phyloP scores from a whole-genome alignment of 1,140 invertebrate genomes.

The Heliothis subflexa region DNA sequence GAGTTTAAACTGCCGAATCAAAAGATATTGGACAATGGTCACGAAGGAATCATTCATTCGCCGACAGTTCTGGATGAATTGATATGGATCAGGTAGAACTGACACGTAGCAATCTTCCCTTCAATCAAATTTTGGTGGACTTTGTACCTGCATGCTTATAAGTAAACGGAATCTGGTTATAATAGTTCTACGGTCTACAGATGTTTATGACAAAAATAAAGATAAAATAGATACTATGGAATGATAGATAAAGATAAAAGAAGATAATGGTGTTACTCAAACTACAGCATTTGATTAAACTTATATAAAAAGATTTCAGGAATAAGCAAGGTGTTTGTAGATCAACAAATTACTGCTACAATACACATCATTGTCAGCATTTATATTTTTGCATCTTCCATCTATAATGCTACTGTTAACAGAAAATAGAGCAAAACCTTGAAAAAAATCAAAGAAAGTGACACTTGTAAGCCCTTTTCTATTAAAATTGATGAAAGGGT shows the following conservation, averaged over 20 bases:
- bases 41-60: conserved; percentile 65
- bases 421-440: conserved; percentile 43
- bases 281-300: too few relatives aligned
- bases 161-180: conserved; percentile 1
- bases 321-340: neutral
- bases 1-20: conserved; percentile 72
- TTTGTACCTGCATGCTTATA: conserved; percentile 42
- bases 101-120: conserved; percentile 75
- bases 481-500: conserved; percentile 81
- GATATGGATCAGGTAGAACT: conserved; percentile 78
- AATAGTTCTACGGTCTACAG: neutral
- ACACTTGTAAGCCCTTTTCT: conserved; percentile 83
- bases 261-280: too few relatives aligned
- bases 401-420: conserved; percentile 35
- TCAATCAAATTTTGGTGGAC: conserved; percentile 66
- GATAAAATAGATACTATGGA: neutral
- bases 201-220: neutral
- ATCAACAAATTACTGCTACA: neutral
- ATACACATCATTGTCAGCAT: neutral
- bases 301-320: too few relatives aligned
- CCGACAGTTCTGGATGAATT: conserved; percentile 63
- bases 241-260: too few relatives aligned
- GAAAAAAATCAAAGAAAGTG: conserved; percentile 73
- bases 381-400: conserved; percentile 20
- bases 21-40: conserved; percentile 85